These are phyloP conservation scores for Holothuria leucospilota DNA, from an alignment of 53 echinoderm and acorn worm species.

Conservation along the genomic window DNA sequence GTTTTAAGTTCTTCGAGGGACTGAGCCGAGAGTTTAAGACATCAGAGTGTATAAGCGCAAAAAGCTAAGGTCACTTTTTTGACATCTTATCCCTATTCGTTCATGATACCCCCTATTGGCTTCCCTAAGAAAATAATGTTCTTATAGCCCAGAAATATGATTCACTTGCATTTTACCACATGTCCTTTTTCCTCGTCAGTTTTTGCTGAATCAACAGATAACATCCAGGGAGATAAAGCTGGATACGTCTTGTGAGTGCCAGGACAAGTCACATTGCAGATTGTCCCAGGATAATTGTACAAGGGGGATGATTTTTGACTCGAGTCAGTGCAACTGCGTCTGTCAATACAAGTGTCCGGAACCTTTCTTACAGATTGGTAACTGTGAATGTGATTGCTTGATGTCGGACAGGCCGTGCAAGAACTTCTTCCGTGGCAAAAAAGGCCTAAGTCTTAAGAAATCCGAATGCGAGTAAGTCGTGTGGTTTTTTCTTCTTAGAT, in stretches of 20 bases:
- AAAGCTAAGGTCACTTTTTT: no score
- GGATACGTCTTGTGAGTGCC: conserved; percentile 79
- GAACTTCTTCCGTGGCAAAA: conserved; percentile 80
- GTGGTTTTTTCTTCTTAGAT: no score
- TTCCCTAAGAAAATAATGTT: no score
- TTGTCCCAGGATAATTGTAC: conserved; percentile 74
- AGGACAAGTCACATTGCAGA: conserved; percentile 79
- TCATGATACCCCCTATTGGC: no score
- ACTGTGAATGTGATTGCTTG: conserved; percentile 85
- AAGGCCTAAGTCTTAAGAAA: conserved; percentile 55
- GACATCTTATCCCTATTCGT: no score
- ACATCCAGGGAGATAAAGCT: conserved; percentile 45
- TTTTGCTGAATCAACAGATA: conserved; percentile 1
- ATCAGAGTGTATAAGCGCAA: no score
- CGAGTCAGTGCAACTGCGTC: conserved; percentile 79
- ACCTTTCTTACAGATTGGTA: conserved; percentile 82
- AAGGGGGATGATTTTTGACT: conserved; percentile 73
- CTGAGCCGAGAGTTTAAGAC: no score
- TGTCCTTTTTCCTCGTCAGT: conserved; percentile 40
- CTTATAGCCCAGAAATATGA: no score
- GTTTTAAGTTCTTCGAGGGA: no score
- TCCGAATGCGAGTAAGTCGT: conserved; percentile 86
- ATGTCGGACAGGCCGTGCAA: conserved; percentile 80
- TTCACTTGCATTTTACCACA: no score
- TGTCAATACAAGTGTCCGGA: conserved; percentile 79